Evolutionary conservation across 2,797 vertebrate species (phyloP), one percentile per base, ranked within the genome.

Genomic region (Onychomys arenicola): DNA sequence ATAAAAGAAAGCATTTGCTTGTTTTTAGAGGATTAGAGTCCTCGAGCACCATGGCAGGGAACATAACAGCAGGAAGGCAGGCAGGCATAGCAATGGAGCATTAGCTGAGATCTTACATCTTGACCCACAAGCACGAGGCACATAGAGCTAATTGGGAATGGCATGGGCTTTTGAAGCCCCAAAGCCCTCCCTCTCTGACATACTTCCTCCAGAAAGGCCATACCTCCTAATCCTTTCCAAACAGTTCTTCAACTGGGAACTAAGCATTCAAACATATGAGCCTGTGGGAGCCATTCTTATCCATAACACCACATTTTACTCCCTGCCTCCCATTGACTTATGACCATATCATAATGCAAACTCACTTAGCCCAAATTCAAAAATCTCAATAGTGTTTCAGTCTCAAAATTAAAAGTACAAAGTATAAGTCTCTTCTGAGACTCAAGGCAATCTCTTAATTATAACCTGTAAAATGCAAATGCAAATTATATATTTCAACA

Each of bases 391-490:
- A 85, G 32, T 85, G 19, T 49, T 85, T 49, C 43, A 67, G 59
- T 65, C 82, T 65, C 17, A 83, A 32, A 27, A 34, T n/a, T 67
- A 85, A 85, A 83, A 63, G 57, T 83, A 43, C 16, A 63, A 63
- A 84, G n/a, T 40, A 37, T 37, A 83, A 63, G 43, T 85, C 63
- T 46, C 32, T 67, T 49, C 61, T 85, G 43, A 67, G 43, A 67
- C 83, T 85, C 32, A 85, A 85, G 43, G 43, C 43, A 85, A 85
- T 85, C 59, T 49, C 43, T 67, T 85, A 67, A 85, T 84, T 84
- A 34, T 65, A 84, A 65, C 40, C 40, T 65, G 29, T 84, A 84
- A 84, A 63, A 63, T 65, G 5, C 46, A 65, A 65, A 34, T 4
- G 6, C 61, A 46, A 65, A 84, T 65, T 84, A 84, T 84, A 65